A percentile compares a stretch with the other conserved stretches of the same genome.
phyloP scores from a whole-genome alignment of 2,888 invertebrate species.

The Amiota mariae region DNA sequence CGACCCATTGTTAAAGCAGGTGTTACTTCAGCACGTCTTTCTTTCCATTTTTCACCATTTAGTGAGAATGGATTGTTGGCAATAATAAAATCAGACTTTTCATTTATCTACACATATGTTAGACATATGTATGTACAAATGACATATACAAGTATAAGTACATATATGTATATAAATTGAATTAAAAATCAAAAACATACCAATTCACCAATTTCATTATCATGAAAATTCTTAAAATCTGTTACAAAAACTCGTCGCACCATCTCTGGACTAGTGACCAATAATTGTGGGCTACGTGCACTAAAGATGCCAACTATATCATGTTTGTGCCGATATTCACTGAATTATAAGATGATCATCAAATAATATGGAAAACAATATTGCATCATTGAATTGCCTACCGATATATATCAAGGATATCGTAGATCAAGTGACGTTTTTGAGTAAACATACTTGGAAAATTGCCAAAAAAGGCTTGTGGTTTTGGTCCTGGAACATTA shows the following conservation, averaged over 20 bases:
- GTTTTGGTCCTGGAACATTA: conserved; percentile 69
- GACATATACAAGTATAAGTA: background rate
- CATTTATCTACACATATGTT: conserved; percentile 59
- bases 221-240: conserved; percentile 72
- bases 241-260: conserved; percentile 70
- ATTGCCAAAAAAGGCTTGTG: conserved; percentile 69
- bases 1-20: conserved; percentile 75
- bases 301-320: conserved; percentile 73
- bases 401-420: conserved; percentile 71
- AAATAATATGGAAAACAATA: background rate
- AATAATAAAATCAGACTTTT: conserved; percentile 73
- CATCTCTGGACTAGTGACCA: conserved; percentile 70
- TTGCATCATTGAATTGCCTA: conserved; percentile 45
- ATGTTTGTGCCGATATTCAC: conserved; percentile 57
- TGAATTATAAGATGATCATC: too few species aligned
- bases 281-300: conserved; percentile 66
- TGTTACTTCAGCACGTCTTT: conserved; percentile 74
- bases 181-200: conserved; percentile 22
- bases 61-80: conserved; percentile 74
- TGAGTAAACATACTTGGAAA: conserved; percentile 58
- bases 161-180: background rate
- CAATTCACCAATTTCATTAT: conserved; percentile 56
- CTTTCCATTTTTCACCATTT: conserved; percentile 75
- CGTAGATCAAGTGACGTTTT: conserved; percentile 64
- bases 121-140: too few species aligned